Evolutionary conservation across 2,888 invertebrate species (phyloP), one percentile per base, ranked within the genome.

Genomic region (Lysandra bellargus): DNA sequence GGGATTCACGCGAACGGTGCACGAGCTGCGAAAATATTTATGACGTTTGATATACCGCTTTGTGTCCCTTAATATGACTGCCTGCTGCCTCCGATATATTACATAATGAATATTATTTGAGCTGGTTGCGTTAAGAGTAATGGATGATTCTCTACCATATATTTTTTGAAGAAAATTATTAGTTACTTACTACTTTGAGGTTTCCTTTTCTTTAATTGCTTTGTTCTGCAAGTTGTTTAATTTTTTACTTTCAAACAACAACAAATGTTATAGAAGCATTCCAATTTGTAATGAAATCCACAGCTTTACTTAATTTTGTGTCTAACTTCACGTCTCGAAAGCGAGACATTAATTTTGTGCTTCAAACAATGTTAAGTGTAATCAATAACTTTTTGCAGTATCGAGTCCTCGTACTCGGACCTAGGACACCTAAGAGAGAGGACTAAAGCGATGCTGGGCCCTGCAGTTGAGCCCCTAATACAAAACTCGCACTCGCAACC

Each of bases 331-430:
- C 23, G 61, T n/a, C 61, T 9, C n/a, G 6, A 30, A 12, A 69
- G 4, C n/a, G n/a, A 33, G 1, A 69, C 6, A 37, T 33, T 69
- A 14, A 64, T 69, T 69, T 33, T 14, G 69, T 14, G 60, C 73
- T 72, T 49, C 30, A 74, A 69, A 60, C 73, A 61, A 74, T 57
- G 61, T 76, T 76, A 64, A 72, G 17, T 49, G 9, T 33, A n/a
- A 37, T 17, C 69, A 69, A 69, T 69, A 69, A 44, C 23, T 79
- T 79, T 80, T 79, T 80, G 3, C 83, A 94, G 94, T 82, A 93
- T 94, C 84, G 94, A 93, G 79, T 94, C 94, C 0, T 91, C 93
- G 17, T 92, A 94, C 85, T 93, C 93, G 6, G 94, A 93, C 84
- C 84, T 94, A 82, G 90, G 88, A 2, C 87, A 88, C 7, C 88